Percentiles rank a stretch among this genome's conserved stretches.
These are phyloP conservation scores for Acrocephalus arundinaceus DNA, from an alignment of 2,113 vertebrate species.

Conservation along the genomic window DNA sequence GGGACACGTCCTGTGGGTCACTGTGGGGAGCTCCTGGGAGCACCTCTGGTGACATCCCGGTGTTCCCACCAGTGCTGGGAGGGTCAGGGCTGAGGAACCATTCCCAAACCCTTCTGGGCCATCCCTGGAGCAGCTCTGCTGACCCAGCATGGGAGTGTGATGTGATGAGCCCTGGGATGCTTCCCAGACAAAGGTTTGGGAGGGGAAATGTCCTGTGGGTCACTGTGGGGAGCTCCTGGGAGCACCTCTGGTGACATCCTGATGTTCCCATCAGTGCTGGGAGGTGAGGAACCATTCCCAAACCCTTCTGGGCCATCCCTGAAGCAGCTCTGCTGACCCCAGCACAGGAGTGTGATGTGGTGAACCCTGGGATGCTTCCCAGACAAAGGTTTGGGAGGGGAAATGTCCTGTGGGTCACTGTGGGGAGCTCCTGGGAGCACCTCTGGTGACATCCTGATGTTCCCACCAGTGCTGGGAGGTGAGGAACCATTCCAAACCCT, in stretches of 20 bases:
- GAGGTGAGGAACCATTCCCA: not conserved
- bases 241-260: not conserved
- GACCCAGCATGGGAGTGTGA: rapidly evolving
- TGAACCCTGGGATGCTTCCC: not conserved
- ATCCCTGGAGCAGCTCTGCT: not conserved
- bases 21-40: not conserved
- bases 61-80: not conserved
- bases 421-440: not conserved
- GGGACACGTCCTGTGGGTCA: rapidly evolving
- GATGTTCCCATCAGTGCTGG: not conserved
- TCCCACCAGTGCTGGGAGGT: not conserved
- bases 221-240: not conserved
- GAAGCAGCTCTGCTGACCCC: not conserved
- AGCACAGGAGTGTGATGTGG: rapidly evolving
- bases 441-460: not conserved
- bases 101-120: not conserved
- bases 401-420: rapidly evolving
- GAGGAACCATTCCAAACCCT: not conserved
- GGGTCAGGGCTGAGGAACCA: not conserved
- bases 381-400: not conserved
- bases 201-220: rapidly evolving
- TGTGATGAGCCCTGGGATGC: rapidly evolving
- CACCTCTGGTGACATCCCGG: not conserved
- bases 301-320: not conserved
- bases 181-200: not conserved